Conservation (phyloP, 2,797 vertebrate genomes). For the Cuculus canorus region DNA sequence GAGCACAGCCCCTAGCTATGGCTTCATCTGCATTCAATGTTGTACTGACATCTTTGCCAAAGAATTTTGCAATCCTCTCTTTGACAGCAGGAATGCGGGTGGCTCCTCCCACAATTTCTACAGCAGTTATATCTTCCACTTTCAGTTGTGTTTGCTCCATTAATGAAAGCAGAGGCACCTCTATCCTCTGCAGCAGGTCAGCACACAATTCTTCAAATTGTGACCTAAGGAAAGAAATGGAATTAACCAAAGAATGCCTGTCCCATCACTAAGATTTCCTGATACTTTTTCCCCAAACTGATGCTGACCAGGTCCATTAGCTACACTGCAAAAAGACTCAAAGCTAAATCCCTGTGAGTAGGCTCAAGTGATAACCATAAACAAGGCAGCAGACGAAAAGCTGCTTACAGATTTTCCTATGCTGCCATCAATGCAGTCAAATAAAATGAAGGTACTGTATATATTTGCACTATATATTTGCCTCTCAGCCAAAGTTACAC, state of each 20-base stretch:
- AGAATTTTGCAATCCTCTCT: slow-evolving; percentile 81
- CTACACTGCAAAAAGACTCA: neutral
- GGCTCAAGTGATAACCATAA: neutral
- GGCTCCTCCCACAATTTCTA: slow-evolving; percentile 84
- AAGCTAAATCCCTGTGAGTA: neutral
- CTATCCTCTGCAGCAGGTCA: slow-evolving; percentile 79
- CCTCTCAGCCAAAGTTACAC: neutral
- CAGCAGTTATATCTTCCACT: slow-evolving; percentile 78
- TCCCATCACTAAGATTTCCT: neutral
- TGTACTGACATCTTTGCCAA: slow-evolving; percentile 81
- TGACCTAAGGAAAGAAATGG: slow-evolving; percentile 49
- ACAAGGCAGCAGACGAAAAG: neutral
- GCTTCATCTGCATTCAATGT: slow-evolving; percentile 85
- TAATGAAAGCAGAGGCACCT: slow-evolving; percentile 72
- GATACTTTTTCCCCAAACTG: neutral
- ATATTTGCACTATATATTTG: neutral
- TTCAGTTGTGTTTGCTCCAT: slow-evolving; percentile 79
- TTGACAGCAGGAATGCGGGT: slow-evolving; percentile 83
- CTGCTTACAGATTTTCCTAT: neutral
- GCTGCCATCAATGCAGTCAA: neutral
- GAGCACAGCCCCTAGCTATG: slow-evolving; percentile 80
- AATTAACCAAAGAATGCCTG: neutral
- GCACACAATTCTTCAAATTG: slow-evolving; percentile 83
- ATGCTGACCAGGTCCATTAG: neutral
- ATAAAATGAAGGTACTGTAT: neutral